Evolutionary conservation across 37 sponge, comb jelly and placozoan genomes (phyloP).

Genomic region (Hexactinellida sp.): DNA sequence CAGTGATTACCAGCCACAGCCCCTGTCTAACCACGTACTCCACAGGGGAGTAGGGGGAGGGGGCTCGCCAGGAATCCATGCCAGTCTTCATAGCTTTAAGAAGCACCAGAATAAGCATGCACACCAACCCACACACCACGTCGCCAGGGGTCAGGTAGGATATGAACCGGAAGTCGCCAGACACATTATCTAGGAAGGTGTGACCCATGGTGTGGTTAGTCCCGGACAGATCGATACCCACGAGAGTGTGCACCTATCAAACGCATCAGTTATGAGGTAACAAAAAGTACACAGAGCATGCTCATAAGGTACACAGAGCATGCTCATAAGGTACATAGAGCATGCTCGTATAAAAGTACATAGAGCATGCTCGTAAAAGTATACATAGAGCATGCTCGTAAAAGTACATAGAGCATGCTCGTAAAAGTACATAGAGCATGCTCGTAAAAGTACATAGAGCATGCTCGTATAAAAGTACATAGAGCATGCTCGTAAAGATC

Average conservation of each 20-base stretch:
- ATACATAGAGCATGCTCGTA: too few species aligned
- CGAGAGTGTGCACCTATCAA: neutral
- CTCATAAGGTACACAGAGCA: too few species aligned
- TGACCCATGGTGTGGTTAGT: neutral
- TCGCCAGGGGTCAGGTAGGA: neutral
- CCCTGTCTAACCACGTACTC: neutral
- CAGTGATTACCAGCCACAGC: conserved; percentile 18
- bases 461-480: too few species aligned
- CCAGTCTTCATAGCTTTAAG: neutral
- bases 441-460: too few species aligned
- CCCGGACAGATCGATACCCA: neutral
- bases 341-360: too few species aligned
- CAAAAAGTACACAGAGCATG: too few species aligned
- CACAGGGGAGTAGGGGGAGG: neutral
- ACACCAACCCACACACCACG: neutral
- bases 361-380: too few species aligned
- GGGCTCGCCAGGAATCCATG: neutral
- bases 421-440: too few species aligned
- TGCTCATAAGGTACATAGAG: too few species aligned
- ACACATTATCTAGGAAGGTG: neutral
- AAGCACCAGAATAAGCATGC: neutral
- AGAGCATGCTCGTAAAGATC: too few species aligned
- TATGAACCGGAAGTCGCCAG: neutral
- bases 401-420: too few species aligned
- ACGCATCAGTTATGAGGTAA: too few species aligned